Conservation (phyloP, 2,888 invertebrate genomes). For the Panorpa germanica region DNA sequence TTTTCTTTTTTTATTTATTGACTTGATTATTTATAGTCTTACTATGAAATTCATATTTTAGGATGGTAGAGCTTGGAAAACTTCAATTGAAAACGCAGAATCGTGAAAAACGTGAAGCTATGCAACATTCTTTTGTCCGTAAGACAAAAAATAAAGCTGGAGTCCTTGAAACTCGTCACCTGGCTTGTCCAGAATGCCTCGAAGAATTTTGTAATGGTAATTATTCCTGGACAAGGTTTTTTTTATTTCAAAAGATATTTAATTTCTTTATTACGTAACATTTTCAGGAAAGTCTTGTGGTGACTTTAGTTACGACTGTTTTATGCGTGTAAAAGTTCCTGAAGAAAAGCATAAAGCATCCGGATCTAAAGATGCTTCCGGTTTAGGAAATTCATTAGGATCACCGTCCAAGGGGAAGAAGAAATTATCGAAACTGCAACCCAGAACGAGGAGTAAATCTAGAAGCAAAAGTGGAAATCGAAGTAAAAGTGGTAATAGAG, state of each 20-base stretch:
- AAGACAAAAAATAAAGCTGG: slow-evolving; percentile 71
- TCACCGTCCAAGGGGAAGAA: too few relatives aligned
- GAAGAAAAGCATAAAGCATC: too few relatives aligned
- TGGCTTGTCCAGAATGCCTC: slow-evolving; percentile 61
- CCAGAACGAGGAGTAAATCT: too few relatives aligned
- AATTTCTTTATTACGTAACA: too few relatives aligned
- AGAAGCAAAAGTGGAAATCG: too few relatives aligned
- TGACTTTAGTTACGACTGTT: slow-evolving; percentile 24
- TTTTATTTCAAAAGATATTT: too few relatives aligned
- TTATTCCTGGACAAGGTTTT: too few relatives aligned
- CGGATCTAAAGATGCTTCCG: too few relatives aligned
- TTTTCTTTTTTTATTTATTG: slow-evolving; percentile 7
- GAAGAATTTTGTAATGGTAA: slow-evolving; percentile 70
- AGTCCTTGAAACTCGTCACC: slow-evolving; percentile 55
- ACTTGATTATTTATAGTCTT: background rate
- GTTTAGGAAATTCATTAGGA: too few relatives aligned
- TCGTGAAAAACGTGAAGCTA: slow-evolving; percentile 45
- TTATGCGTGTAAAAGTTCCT: slow-evolving; percentile 21
- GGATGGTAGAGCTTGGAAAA: slow-evolving; percentile 66
- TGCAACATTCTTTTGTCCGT: slow-evolving; percentile 44
- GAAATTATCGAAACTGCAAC: too few relatives aligned
- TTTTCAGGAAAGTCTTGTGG: slow-evolving; percentile 20
- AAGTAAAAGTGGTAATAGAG: too few relatives aligned
- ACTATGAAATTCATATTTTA: slow-evolving; percentile 20
- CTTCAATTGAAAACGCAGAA: slow-evolving; percentile 52